Percentiles rank a stretch among this genome's conserved stretches.
These are phyloP conservation scores for Pseudomyrmex flavicornis DNA, from an alignment of 1,140 invertebrate species.

Conservation along the genomic window DNA sequence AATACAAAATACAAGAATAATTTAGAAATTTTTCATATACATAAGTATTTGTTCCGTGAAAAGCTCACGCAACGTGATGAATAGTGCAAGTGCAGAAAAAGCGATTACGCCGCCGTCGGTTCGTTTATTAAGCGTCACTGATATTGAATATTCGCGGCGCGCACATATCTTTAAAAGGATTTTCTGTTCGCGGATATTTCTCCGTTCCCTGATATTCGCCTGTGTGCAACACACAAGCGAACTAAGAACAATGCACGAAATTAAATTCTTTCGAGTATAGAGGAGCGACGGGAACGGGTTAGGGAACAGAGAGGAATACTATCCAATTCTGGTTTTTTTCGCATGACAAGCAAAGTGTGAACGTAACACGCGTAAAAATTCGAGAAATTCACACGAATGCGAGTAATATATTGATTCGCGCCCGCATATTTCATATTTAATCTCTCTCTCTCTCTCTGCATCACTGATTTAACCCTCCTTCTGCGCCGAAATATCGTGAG, in stretches of 20 bases:
- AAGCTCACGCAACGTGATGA: not conserved
- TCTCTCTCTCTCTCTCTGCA: not conserved
- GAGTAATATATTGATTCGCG: not conserved
- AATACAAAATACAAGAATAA: conserved; percentile 5
- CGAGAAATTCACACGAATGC: conserved; percentile 1
- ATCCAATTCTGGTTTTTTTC: conserved; percentile 24
- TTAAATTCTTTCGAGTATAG: conserved; percentile 74
- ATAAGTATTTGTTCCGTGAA: not conserved
- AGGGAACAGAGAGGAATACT: conserved; percentile 10
- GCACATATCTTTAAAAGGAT: conserved; percentile 32
- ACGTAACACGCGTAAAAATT: conserved; percentile 24
- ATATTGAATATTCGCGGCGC: conserved; percentile 31
- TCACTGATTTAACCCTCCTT: conserved; percentile 28
- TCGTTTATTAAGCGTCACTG: conserved; percentile 43
- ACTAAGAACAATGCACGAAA: conserved; percentile 63
- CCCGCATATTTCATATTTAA: conserved; percentile 7
- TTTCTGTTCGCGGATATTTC: conserved; percentile 40
- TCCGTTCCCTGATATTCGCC: no score
- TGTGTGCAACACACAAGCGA: conserved; percentile 34
- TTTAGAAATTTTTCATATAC: conserved; percentile 31
- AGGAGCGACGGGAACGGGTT: conserved; percentile 18
- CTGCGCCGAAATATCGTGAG: not conserved
- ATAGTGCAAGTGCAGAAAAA: not conserved
- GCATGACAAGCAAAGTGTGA: conserved; percentile 34
- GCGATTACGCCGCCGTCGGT: not conserved